Base-by-base conservation (phyloP, 2,797 vertebrate genomes). In the Chelonia mydas region DNA sequence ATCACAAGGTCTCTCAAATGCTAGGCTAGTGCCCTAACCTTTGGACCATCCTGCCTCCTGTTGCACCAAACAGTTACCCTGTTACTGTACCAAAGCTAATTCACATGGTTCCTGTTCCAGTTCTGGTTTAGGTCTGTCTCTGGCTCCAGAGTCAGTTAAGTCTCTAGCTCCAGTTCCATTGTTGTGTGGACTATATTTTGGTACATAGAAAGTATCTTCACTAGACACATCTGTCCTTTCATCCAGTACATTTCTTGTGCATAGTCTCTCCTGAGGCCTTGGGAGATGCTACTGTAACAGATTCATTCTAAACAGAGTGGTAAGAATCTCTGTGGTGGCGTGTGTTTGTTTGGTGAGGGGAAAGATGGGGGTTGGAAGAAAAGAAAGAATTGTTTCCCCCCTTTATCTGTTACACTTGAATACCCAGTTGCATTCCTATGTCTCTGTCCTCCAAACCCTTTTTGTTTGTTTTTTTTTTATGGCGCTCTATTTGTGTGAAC, bases 291-390 rank as follows among this genome's bases (percentile, higher is more conserved):
- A 54, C 1, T 86, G 59, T 21, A 68, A 68, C 17, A 65, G 33
- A 16, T 65, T 65, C 3, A 65, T n/a, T n/a, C 55, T 17, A 49
- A n/a, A 57, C 65, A 90, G 78, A 9, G 7, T 76, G 16, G 79
- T 19, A 72, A 57, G 37, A 86, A 13, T 11, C 15, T 31, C 8
- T 21, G n/a, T 31, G 81, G 88, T 45, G 6, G 59, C 4, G 2
- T 0, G 0, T 4, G 27, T 31, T 5, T 5, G 11, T 68, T 16
- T 12, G 10, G 23, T 47, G 19, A 11, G 41, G 82, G 16, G 1
- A 53, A 57, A 84, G 83, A 57, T 7, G 31, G 1, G 54, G 17
- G 4, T 37, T 68, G 57, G 37, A 7, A 37, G 47, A 37, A 59
- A 86, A 65, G 41, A 1, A 68, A 50, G 37, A 74, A 27, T 54